Percentiles rank a stretch among this genome's conserved stretches.
Conservation (phyloP, 1,140 invertebrate species). For the Thaumetopoea pityocampa region DNA sequence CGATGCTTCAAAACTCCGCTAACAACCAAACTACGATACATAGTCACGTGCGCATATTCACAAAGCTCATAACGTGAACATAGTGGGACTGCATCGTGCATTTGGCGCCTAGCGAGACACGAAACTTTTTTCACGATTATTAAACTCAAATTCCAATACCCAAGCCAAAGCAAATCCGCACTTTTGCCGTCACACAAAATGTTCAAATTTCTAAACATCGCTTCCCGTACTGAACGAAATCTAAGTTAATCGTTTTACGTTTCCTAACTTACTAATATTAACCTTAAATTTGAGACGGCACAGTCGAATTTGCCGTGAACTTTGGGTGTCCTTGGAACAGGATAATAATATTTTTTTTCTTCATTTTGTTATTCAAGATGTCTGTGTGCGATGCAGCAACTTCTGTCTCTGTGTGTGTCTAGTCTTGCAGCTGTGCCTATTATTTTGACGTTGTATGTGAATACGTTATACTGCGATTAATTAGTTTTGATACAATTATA, state of each 20-base stretch:
- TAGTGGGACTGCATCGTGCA: slow-evolving; percentile 60
- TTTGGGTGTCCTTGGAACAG: slow-evolving; percentile 45
- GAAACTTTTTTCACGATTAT: slow-evolving; percentile 62
- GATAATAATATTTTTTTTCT: slow-evolving; percentile 73
- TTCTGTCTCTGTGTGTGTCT: slow-evolving; percentile 50
- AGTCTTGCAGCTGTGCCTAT: slow-evolving; percentile 70
- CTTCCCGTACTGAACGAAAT: slow-evolving; percentile 45
- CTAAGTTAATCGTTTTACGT: slow-evolving; percentile 59
- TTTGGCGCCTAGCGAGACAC: slow-evolving; percentile 67
- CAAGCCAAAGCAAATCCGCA: slow-evolving; percentile 23
- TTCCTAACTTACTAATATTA: slow-evolving; percentile 1
- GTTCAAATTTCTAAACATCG: slow-evolving; percentile 17
- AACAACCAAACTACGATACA: slow-evolving; percentile 13
- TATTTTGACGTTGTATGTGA: slow-evolving; percentile 41
- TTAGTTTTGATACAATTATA: too few relatives aligned
- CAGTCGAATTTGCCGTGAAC: slow-evolving; percentile 22
- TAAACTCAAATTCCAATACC: slow-evolving; percentile 58
- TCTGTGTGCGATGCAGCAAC: slow-evolving; percentile 65
- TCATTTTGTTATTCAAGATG: slow-evolving; percentile 64
- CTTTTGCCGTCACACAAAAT: slow-evolving; percentile 13
- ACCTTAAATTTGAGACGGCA: slow-evolving; percentile 21
- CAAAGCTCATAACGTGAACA: slow-evolving; percentile 27
- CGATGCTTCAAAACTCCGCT: slow-evolving; percentile 4
- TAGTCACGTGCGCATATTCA: slow-evolving; percentile 13
- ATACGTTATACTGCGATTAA: slow-evolving; percentile 23